Evolutionary conservation across 2,797 vertebrate genomes (phyloP), one percentile per base, ranked within the genome.

Genomic region (Macropus fuliginosus): DNA sequence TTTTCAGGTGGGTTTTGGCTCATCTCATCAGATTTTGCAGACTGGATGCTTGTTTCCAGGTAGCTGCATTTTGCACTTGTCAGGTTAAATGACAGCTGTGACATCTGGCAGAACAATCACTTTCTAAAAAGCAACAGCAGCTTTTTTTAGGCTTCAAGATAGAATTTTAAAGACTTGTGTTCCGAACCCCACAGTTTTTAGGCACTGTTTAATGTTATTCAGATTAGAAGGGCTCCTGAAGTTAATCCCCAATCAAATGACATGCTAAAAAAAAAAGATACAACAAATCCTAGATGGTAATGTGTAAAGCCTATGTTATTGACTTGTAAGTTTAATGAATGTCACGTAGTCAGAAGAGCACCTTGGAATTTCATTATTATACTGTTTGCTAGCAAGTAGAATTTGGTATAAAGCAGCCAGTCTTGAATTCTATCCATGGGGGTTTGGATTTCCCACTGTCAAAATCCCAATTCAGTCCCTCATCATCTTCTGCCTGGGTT

Each of bases 161-260:
- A 56, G 50, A 40, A 55, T 94, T 81, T 52, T 9, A n/a, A 94
- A 56, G 40, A 54, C 90, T 91, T 57, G 4, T 90, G 87, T 13
- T 95, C 66, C 66, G 55, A 91, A 89, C 28, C 11, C 91, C 92
- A 91, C 0, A 0, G 4, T 56, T 56, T 34, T 95, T 55, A 81
- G 52, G 57, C 13, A 5, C 52, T 31, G 95, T 90, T 81, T 46
- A 95, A 92, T 95, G 74, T 31, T 89, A 21, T 1, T 0, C 91
- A 87, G 87, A 55, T 94, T 92, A 93, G 11, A 91, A 91, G 62
- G 91, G 14, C n/a, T 91, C 92, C 66, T 94, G 91, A 94, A 92
- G 93, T 92, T 55, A 91, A 94, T 56, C 24, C 50, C 56, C 13
- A 62, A 57, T 81, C 74, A 81, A 74, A 74, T 74, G 16, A 31